phyloP scores from a whole-genome alignment of 2,113 vertebrate species.

The Mellivora capensis region DNA sequence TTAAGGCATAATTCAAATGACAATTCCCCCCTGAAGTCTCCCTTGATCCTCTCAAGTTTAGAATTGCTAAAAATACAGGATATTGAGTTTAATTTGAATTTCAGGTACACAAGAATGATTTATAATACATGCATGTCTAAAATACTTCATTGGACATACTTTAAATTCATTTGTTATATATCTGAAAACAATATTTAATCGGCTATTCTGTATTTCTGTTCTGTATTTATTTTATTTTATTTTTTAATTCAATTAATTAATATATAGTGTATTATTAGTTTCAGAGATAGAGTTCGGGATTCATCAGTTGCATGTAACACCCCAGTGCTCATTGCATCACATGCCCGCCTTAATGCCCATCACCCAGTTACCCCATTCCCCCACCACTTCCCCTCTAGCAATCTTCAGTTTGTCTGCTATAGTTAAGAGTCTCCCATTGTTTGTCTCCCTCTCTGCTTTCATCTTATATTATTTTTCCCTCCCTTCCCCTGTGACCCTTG shows the following conservation, averaged over 20 bases:
- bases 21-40: neutral
- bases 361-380: neutral
- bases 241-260: neutral
- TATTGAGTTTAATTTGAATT: conserved; percentile 15
- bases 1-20: conserved; percentile 11
- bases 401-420: neutral
- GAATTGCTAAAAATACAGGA: neutral
- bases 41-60: neutral
- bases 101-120: neutral
- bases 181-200: conserved; percentile 32
- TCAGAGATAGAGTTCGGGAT: neutral
- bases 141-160: neutral
- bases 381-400: neutral
- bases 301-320: neutral
- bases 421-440: neutral
- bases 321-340: neutral
- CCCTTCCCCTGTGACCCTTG: too few relatives aligned
- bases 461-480: neutral
- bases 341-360: neutral
- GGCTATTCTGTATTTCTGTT: neutral
- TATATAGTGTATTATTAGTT: neutral
- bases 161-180: neutral
- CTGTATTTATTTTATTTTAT: neutral
- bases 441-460: neutral
- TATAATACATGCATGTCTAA: neutral